Evolutionary conservation across 2,888 invertebrate genomes (phyloP).

Genomic region (Drosophila buzzatii): DNA sequence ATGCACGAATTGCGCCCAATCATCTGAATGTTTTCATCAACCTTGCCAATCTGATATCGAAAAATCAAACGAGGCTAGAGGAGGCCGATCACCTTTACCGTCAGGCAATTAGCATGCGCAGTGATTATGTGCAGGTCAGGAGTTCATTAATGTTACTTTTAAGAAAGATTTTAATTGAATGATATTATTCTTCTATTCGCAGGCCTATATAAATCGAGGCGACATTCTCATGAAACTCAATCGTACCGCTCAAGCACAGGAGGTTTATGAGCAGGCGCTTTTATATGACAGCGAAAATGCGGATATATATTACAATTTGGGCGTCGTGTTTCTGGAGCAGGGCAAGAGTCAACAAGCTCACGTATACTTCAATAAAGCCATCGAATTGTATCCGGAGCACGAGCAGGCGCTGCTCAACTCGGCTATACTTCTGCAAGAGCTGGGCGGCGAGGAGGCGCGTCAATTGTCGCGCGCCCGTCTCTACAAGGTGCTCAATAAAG

Average conservation of each 20-base stretch:
- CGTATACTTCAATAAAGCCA: constrained; percentile 96
- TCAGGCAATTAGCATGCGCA: constrained; percentile 98
- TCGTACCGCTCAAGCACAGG: constrained; percentile 96
- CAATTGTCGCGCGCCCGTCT: constrained; percentile 93
- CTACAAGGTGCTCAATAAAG: constrained; percentile 89
- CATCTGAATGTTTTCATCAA: constrained; percentile 98
- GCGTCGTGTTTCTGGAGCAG: constrained; percentile 97
- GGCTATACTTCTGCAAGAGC: constrained; percentile 96
- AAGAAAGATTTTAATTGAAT: not conserved
- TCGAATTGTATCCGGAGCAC: constrained; percentile 97
- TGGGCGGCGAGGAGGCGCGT: constrained; percentile 92
- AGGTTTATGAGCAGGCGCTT: constrained; percentile 96
- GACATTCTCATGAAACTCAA: constrained; percentile 98
- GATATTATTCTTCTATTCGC: constrained; percentile 73
- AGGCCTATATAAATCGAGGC: constrained; percentile 97
- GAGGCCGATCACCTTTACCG: constrained; percentile 97
- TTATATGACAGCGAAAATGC: constrained; percentile 97
- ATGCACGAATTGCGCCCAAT: constrained; percentile 97
- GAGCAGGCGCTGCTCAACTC: constrained; percentile 97
- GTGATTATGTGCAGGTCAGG: constrained; percentile 91
- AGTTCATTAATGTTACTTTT: too few species aligned
- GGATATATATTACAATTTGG: constrained; percentile 97
- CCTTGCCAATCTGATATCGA: constrained; percentile 96
- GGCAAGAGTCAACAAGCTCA: constrained; percentile 96
- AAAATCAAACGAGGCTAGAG: constrained; percentile 95